phyloP scores from a whole-genome alignment of 2,888 invertebrate species.

The Atrina japonica region DNA sequence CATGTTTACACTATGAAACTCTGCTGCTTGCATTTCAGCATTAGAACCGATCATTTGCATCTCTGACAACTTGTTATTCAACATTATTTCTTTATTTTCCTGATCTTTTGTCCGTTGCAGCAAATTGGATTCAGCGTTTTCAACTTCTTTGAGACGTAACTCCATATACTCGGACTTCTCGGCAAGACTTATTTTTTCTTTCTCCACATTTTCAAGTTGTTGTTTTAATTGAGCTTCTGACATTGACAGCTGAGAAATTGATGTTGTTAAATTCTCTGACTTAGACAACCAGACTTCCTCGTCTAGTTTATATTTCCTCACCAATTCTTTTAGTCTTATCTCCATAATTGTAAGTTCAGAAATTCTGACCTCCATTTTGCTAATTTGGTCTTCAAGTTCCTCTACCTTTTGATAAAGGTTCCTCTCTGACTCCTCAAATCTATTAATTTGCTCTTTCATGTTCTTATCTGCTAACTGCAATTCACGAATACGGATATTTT shows the following conservation, averaged over 20 bases:
- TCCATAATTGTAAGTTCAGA: constrained; percentile 68
- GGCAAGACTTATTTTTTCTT: constrained; percentile 68
- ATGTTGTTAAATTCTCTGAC: constrained; percentile 68
- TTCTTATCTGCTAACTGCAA: constrained; percentile 71
- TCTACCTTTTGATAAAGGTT: constrained; percentile 66
- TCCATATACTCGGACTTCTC: constrained; percentile 69
- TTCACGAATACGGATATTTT: constrained; percentile 73
- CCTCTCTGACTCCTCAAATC: constrained; percentile 65
- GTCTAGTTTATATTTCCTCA: constrained; percentile 69
- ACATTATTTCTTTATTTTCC: constrained; percentile 63
- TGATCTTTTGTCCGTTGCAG: constrained; percentile 65
- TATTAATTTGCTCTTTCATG: constrained; percentile 70
- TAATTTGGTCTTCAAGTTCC: constrained; percentile 65
- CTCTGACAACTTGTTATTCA: constrained; percentile 63
- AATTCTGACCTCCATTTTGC: constrained; percentile 66
- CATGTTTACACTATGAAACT: constrained; percentile 69
- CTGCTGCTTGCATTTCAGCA: constrained; percentile 66
- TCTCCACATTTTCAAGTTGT: constrained; percentile 69
- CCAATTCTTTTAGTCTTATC: constrained; percentile 66
- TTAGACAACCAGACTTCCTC: constrained; percentile 68
- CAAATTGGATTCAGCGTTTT: constrained; percentile 64
- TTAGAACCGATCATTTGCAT: constrained; percentile 69
- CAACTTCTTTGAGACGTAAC: constrained; percentile 66
- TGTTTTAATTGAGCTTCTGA: constrained; percentile 69
- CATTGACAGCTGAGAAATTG: constrained; percentile 71